Percentiles rank a stretch among this genome's conserved stretches.
These are phyloP conservation scores for Catonia carolina DNA, from an alignment of 2,888 invertebrate species.

Conservation along the genomic window DNA sequence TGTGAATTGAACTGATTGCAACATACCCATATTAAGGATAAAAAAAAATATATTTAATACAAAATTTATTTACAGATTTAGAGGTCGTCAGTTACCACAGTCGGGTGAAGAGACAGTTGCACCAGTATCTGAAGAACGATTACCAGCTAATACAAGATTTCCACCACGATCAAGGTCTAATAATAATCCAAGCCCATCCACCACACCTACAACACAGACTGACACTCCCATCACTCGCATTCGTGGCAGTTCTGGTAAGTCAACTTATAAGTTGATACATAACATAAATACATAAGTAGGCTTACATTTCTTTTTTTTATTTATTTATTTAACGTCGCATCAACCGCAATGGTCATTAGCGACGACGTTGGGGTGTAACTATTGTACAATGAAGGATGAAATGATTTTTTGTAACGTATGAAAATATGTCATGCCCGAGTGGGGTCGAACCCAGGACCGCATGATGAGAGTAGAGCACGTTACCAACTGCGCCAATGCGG, in stretches of 20 bases:
- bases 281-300: not conserved
- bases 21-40: no score
- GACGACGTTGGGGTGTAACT: no score
- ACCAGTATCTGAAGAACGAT: constrained; percentile 45
- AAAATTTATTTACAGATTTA: constrained; percentile 35
- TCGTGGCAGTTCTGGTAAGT: constrained; percentile 14
- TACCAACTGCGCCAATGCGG: no score
- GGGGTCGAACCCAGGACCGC: no score
- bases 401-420: no score
- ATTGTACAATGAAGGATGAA: no score
- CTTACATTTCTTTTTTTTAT: not conserved
- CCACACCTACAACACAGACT: constrained; percentile 41
- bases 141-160: constrained; percentile 80
- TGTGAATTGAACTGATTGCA: no score
- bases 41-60: no score
- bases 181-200: constrained; percentile 39
- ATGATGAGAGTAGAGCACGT: no score
- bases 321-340: no score
- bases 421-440: no score
- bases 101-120: constrained; percentile 40
- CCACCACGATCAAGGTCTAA: constrained; percentile 54
- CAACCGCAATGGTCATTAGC: no score
- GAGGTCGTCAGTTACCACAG: constrained; percentile 38
- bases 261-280: not conserved
- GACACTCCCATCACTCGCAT: constrained; percentile 30